phyloP scores from a whole-genome alignment of 2,797 vertebrate species.

The Triplophysa yarkandensis region DNA sequence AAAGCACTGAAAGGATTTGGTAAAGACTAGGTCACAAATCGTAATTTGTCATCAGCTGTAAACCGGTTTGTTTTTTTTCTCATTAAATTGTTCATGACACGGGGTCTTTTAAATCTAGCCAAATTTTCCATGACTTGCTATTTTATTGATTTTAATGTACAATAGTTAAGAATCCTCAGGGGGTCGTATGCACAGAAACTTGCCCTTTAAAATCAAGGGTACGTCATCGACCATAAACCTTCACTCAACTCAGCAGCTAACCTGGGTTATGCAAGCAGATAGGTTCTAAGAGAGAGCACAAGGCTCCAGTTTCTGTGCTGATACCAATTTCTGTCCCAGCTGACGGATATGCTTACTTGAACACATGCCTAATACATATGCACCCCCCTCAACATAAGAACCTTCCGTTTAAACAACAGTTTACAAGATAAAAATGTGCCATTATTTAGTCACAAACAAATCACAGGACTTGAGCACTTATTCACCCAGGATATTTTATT shows the following conservation, averaged over 20 bases:
- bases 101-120: neutral
- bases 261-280: neutral
- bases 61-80: neutral
- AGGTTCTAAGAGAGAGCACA: neutral
- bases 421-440: neutral
- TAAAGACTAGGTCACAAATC: too few relatives aligned
- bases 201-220: neutral
- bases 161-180: neutral
- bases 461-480: neutral
- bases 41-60: neutral
- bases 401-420: neutral
- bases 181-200: neutral
- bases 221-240: neutral
- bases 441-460: neutral
- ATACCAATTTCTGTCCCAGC: slow-evolving; percentile 8
- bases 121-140: too few relatives aligned
- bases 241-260: slow-evolving; percentile 1
- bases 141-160: neutral
- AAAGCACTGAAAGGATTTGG: neutral
- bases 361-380: slow-evolving; percentile 22
- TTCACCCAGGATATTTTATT: slow-evolving; percentile 11
- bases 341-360: slow-evolving; percentile 23
- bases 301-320: slow-evolving; percentile 1
- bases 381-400: slow-evolving; percentile 7
- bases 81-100: slow-evolving; percentile 7